phyloP scores from a whole-genome alignment of 2,113 vertebrate species.

The Rallus limicola region DNA sequence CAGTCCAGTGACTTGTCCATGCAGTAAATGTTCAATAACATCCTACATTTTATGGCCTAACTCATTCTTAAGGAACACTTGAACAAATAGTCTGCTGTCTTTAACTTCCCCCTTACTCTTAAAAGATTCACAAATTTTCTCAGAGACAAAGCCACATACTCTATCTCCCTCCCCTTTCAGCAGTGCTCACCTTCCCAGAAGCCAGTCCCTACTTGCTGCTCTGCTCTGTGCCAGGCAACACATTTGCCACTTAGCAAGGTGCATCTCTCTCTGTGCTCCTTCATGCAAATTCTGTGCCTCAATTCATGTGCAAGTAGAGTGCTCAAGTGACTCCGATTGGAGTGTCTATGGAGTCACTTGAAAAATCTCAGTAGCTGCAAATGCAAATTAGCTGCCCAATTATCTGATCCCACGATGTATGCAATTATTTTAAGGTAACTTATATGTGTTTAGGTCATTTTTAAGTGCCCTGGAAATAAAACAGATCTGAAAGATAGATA shows the following conservation, averaged over 20 bases:
- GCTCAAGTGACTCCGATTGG: not conserved
- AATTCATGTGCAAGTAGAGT: not conserved
- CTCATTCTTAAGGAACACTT: not conserved
- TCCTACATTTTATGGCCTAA: not conserved
- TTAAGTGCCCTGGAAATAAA: not conserved
- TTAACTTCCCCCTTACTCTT: not conserved
- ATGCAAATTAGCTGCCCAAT: not conserved
- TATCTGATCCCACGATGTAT: not conserved
- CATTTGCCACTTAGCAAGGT: not conserved
- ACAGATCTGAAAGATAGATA: not conserved
- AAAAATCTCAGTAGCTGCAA: not conserved
- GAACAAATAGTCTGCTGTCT: not conserved
- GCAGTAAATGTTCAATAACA: not conserved
- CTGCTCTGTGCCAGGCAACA: not conserved
- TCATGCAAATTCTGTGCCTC: not conserved
- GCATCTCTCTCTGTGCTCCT: not conserved
- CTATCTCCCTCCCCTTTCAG: not conserved
- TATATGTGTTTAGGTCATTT: not conserved
- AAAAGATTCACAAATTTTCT: not conserved
- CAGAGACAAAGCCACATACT: not conserved
- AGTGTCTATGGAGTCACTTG: not conserved
- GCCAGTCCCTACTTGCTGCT: accelerated
- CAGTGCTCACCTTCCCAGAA: accelerated
- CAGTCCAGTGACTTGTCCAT: not conserved
- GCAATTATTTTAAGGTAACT: not conserved